Evolutionary conservation across 1,140 invertebrate species (phyloP).

Genomic region (Archegozetes longisetosus): DNA sequence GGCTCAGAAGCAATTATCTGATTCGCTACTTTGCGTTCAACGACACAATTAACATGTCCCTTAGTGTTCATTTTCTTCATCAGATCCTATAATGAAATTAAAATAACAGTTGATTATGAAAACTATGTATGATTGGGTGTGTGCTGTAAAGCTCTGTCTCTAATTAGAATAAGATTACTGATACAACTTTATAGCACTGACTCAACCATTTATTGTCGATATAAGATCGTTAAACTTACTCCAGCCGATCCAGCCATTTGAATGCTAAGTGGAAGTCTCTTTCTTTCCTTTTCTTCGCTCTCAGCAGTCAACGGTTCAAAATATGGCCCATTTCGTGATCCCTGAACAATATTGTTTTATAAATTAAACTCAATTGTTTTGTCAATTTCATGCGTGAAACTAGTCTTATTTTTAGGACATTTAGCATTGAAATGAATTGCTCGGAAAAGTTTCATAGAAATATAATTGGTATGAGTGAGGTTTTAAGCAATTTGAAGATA

Average conservation of each 20-base stretch:
- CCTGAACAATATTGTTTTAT: slow-evolving; percentile 30
- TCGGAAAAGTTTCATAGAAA: too few relatives aligned
- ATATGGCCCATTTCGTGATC: slow-evolving; percentile 11
- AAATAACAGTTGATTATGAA: slow-evolving; percentile 6
- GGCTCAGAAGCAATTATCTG: slow-evolving; percentile 56
- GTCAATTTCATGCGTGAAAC: too few relatives aligned
- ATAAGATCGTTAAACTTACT: slow-evolving; percentile 30
- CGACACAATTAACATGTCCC: slow-evolving; percentile 67
- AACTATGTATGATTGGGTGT: background rate
- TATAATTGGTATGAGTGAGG: too few relatives aligned
- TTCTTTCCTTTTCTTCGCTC: slow-evolving; percentile 3
- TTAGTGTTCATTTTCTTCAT: slow-evolving; percentile 50
- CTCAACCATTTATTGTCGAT: too few relatives aligned
- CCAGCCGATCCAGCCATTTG: slow-evolving; percentile 26
- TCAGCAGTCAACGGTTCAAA: slow-evolving; percentile 13
- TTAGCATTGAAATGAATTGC: too few relatives aligned
- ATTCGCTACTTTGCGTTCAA: slow-evolving; percentile 63
- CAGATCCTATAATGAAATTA: slow-evolving; percentile 31
- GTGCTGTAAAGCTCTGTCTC: background rate
- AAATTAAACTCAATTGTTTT: too few relatives aligned
- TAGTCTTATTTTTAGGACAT: too few relatives aligned
- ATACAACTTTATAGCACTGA: background rate
- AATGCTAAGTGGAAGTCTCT: slow-evolving; percentile 1
- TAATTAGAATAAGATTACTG: too few relatives aligned
- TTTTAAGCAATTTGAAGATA: too few relatives aligned